These are phyloP conservation scores for Xanthorhoe designata DNA, from an alignment of 2,888 invertebrate genomes.

Conservation along the genomic window DNA sequence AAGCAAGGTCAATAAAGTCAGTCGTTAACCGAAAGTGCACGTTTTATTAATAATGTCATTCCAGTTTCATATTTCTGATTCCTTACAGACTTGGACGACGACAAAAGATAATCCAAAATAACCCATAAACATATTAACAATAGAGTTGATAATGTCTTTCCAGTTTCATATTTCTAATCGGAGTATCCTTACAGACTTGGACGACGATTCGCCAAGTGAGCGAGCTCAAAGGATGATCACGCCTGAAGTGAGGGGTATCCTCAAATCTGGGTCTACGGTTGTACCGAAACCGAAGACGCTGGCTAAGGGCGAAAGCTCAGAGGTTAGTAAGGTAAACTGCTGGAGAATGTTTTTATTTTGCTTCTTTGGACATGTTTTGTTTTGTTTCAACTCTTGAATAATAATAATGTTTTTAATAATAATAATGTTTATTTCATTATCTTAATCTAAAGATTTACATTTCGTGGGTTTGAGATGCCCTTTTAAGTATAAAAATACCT, in stretches of 20 bases:
- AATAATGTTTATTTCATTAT: too few species aligned
- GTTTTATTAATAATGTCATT: too few species aligned
- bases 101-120: not conserved
- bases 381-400: too few species aligned
- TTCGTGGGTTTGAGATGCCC: too few species aligned
- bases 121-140: not conserved
- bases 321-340: slow-evolving; percentile 63
- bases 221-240: slow-evolving; percentile 85
- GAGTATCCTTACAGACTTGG: slow-evolving; percentile 64
- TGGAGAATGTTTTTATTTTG: slow-evolving; percentile 25
- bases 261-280: slow-evolving; percentile 81
- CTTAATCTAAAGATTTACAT: too few species aligned
- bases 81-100: too few species aligned
- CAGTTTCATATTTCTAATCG: slow-evolving; percentile 2
- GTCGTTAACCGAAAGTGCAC: too few species aligned
- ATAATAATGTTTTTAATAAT: too few species aligned
- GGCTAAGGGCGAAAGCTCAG: slow-evolving; percentile 81
- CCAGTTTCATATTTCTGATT: too few species aligned
- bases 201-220: slow-evolving; percentile 76
- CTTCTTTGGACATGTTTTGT: too few species aligned
- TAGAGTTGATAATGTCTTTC: not conserved
- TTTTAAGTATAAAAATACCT: too few species aligned
- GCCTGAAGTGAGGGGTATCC: slow-evolving; percentile 82
- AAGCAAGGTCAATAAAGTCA: too few species aligned
- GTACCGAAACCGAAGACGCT: slow-evolving; percentile 73